Evolutionary conservation across 23 tunicate species (phyloP), one percentile per base, ranked within the genome.

Genomic region (Phallusia fumigata): DNA sequence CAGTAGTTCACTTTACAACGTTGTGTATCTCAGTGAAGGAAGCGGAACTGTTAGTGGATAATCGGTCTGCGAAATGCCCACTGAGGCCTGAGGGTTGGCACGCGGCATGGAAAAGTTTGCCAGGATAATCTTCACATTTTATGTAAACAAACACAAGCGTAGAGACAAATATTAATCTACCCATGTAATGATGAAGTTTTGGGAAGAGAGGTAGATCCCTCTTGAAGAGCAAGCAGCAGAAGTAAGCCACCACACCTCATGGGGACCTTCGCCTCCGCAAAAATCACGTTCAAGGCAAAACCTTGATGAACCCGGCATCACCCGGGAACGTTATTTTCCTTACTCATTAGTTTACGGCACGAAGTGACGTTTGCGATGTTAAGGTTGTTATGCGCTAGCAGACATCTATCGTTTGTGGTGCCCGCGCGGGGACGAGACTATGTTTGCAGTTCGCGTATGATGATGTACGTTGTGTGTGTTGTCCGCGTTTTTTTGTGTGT

Each of bases 291-390:
- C 87, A 91, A 86, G 96, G 84, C 81, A 33, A 86, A 82, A 83
- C 85, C 96, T 82, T 86, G 86, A 30, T 78, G 75, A 87, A 83
- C 96, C 96, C 79, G 77, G 96, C 90, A 77, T 91, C 89, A 91
- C 96, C 96, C 64, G 85, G 90, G 96, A 79, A 82, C 84, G 90
- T 91, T 91, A 91, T 91, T 91, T 91, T 91, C 96, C 96, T 91
- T 91, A 91, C 96, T 91, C 96, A 91, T 86, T 90, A 91, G 96
- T 91, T 91, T 91, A 91, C 96, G 96, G 96, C 96, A 91, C 96
- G 77, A 91, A 26, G 65, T 22, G 80, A 2, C 13, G 52, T 12
- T 18, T 53, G 22, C n/a, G 30, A 36, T 40, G 10, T 58, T 58
- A 1, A 16, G 69, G 69, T 8, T 58, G 1, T 6, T 1, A 16